Base-by-base conservation (phyloP, 2,113 vertebrate genomes). In the Aphyosemion australe region DNA sequence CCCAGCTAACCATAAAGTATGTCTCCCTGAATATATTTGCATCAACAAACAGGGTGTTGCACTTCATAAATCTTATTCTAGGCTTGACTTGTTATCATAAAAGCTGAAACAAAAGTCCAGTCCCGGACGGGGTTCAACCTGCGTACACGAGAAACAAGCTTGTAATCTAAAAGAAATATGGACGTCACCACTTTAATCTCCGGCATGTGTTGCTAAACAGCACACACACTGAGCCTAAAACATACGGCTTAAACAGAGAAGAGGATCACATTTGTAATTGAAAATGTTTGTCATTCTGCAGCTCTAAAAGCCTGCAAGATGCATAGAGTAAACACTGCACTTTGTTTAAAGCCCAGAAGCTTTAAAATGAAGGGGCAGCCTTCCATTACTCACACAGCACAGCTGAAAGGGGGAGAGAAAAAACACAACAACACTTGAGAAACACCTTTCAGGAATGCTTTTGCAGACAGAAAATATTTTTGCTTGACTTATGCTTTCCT, bases 81-180 rank as follows among this genome's bases (percentile, higher is more conserved):
- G 16, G 60, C 58, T 48, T 67, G 11, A 68, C 13, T 61, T 67
- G 55, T 2, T 20, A 72, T 45, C 37, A 4, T 42, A 12, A 13
- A 12, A 12, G 41, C 32, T 60, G 18, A 70, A 62, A 49, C 49
- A 39, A 42, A 32, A 64, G 64, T 15, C 34, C 51, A 39, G 45
- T 78, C 71, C 46, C 26, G 34, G 75, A 20, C 13, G 43, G 54
- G 65, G 82, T 74, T 88, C 76, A 79, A 6, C 46, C 31, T 63
- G 47, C n/a, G 63, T 65, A 51, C 82, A 66, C 12, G 61, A 62
- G 66, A 67, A 79, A 76, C 72, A 61, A 56, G 65, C 67, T 79
- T 43, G 41, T 65, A 83, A 84, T 84, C 67, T 85, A 64, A 69
- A 52, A 61, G 42, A 80, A 84, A 85, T 64, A 66, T 78, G 74